Percentiles rank a stretch among this genome's conserved stretches.
These are phyloP conservation scores for Drosophila tani DNA, from an alignment of 1,140 invertebrate genomes.

Conservation along the genomic window DNA sequence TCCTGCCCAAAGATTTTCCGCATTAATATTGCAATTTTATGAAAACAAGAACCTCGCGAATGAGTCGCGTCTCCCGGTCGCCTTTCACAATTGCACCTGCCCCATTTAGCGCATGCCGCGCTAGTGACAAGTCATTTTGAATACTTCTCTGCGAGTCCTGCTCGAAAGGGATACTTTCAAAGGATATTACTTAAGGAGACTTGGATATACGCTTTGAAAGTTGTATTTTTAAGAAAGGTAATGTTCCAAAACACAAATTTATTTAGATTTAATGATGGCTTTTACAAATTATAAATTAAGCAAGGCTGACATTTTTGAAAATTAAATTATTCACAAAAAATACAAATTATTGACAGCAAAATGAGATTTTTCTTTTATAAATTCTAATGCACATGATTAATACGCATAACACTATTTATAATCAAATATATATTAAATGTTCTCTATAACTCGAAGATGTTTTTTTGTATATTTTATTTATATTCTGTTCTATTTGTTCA, in stretches of 20 bases:
- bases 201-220: slow-evolving; percentile 7
- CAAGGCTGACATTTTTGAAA: too few relatives aligned
- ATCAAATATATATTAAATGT: too few relatives aligned
- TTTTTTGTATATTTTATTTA: too few relatives aligned
- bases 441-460: too few relatives aligned
- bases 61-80: slow-evolving; percentile 27
- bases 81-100: slow-evolving; percentile 55
- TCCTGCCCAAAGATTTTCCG: slow-evolving; percentile 70
- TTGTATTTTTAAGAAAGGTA: background rate
- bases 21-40: slow-evolving; percentile 68
- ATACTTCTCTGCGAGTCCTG: slow-evolving; percentile 18
- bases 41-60: slow-evolving; percentile 45
- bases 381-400: too few relatives aligned
- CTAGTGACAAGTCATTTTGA: slow-evolving; percentile 41
- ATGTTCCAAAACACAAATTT: background rate
- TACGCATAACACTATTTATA: too few relatives aligned
- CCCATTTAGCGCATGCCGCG: slow-evolving; percentile 49
- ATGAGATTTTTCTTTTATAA: too few relatives aligned
- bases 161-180: slow-evolving; percentile 15
- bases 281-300: too few relatives aligned
- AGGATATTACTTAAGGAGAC: slow-evolving; percentile 1
- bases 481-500: too few relatives aligned
- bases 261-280: background rate
- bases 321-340: too few relatives aligned
- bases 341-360: too few relatives aligned